A percentile compares a stretch with the other conserved stretches of the same genome.
These are phyloP conservation scores for Donacobius atricapilla DNA, from an alignment of 2,113 vertebrate species.

Conservation along the genomic window DNA sequence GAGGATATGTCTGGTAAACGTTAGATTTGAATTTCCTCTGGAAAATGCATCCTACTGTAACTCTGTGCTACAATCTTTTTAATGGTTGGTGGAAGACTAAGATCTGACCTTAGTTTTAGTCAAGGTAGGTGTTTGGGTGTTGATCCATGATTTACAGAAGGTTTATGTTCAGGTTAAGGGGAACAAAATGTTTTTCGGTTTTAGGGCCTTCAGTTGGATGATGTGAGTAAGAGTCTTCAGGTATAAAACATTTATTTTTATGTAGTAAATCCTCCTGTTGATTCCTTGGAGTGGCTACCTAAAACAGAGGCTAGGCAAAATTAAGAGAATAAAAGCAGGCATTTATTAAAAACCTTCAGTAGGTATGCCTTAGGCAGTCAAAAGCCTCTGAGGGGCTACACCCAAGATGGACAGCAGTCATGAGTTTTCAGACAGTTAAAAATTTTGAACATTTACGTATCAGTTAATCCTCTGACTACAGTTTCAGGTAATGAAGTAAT, in stretches of 20 bases:
- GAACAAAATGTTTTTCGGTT: background rate
- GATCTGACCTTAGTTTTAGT: background rate
- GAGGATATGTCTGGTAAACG: background rate
- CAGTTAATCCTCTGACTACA: background rate
- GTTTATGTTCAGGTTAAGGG: background rate
- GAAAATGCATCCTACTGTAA: background rate
- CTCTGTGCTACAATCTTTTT: background rate
- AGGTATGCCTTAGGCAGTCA: background rate
- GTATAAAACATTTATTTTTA: background rate
- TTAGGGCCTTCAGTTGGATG: background rate
- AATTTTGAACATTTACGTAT: background rate
- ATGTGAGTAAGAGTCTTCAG: background rate
- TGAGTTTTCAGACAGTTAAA: rapidly evolving
- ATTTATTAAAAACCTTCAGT: background rate
- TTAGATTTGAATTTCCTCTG: background rate
- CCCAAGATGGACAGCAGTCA: background rate
- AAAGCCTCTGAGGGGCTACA: background rate
- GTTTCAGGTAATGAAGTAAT: background rate
- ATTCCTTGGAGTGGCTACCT: background rate
- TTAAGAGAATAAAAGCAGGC: background rate
- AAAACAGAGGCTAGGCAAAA: background rate
- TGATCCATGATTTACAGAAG: background rate
- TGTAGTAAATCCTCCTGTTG: background rate
- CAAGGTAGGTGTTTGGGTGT: background rate
- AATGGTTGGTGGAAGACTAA: background rate